These are phyloP conservation scores for Tiaroga cobitis DNA, from an alignment of 2,797 vertebrate species.

Conservation along the genomic window DNA sequence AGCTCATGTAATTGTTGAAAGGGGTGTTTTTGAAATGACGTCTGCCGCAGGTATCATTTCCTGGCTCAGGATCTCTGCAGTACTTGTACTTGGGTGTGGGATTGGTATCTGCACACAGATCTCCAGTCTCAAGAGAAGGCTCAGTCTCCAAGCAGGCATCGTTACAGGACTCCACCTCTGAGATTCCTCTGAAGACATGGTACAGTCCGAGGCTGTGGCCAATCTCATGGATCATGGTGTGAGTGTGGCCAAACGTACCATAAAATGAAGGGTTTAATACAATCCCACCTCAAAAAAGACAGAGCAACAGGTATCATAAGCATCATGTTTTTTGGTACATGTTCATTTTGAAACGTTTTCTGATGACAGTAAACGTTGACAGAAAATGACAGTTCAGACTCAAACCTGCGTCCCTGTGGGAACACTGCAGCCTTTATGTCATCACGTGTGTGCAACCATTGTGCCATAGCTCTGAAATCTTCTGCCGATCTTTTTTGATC, in stretches of 20 bases:
- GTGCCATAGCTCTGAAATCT: neutral
- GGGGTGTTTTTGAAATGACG: conserved; percentile 90
- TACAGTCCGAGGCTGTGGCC: conserved; percentile 97
- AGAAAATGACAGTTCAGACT: neutral
- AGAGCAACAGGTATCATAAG: conserved; percentile 39
- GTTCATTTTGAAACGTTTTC: neutral
- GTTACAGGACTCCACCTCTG: conserved; percentile 95
- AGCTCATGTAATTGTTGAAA: conserved; percentile 99
- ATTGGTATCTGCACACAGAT: conserved; percentile 96
- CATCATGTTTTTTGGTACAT: neutral
- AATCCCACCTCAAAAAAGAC: conserved; percentile 81
- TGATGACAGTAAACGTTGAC: neutral
- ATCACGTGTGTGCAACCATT: neutral
- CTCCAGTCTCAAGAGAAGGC: conserved; percentile 95
- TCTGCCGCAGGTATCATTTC: conserved; percentile 93
- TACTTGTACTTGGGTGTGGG: conserved; percentile 95
- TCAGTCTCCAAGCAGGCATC: conserved; percentile 96
- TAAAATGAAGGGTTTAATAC: conserved; percentile 98
- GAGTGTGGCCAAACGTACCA: conserved; percentile 92
- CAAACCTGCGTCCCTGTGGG: neutral
- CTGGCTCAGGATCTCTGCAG: conserved; percentile 90
- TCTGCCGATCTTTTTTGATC: neutral
- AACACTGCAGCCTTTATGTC: neutral
- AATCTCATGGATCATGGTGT: conserved; percentile 98
- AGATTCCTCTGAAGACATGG: conserved; percentile 96